Evolutionary conservation across 2,113 vertebrate genomes (phyloP).

Genomic region (Lepus americanus): DNA sequence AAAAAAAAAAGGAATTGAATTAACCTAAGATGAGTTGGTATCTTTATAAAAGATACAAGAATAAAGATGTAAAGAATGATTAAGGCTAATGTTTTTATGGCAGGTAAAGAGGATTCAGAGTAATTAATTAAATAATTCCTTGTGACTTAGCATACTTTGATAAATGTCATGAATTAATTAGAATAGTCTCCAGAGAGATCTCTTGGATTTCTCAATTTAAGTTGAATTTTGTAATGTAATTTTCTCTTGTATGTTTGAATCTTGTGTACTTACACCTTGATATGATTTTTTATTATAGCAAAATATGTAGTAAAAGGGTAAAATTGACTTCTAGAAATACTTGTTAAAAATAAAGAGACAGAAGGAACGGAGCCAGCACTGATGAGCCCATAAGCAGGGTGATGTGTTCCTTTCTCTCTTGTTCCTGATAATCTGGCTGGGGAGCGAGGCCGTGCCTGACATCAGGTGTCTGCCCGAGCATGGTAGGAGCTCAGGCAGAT

Average conservation of each 20-base stretch:
- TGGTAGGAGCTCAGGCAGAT: not conserved
- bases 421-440: not conserved
- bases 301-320: not conserved
- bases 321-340: slow-evolving; percentile 32
- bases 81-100: not conserved
- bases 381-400: not conserved
- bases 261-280: not conserved
- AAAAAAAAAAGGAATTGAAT: not conserved
- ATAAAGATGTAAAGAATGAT: slow-evolving; percentile 18
- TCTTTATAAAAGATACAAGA: not conserved
- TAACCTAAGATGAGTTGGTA: not conserved
- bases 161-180: slow-evolving; percentile 60
- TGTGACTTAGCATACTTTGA: slow-evolving; percentile 22
- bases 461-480: not conserved
- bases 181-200: slow-evolving; percentile 9
- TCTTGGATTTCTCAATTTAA: slow-evolving; percentile 57
- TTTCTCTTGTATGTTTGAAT: not conserved
- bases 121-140: slow-evolving; percentile 28
- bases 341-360: not conserved
- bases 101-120: not conserved
- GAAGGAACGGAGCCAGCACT: not conserved
- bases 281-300: slow-evolving; percentile 11
- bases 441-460: not conserved
- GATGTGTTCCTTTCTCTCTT: not conserved
- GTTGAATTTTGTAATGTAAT: slow-evolving; percentile 47